A percentile compares a stretch with the other conserved stretches of the same genome.
Conservation (phyloP, 2,888 invertebrate species). For the Aricia artaxerxes region DNA sequence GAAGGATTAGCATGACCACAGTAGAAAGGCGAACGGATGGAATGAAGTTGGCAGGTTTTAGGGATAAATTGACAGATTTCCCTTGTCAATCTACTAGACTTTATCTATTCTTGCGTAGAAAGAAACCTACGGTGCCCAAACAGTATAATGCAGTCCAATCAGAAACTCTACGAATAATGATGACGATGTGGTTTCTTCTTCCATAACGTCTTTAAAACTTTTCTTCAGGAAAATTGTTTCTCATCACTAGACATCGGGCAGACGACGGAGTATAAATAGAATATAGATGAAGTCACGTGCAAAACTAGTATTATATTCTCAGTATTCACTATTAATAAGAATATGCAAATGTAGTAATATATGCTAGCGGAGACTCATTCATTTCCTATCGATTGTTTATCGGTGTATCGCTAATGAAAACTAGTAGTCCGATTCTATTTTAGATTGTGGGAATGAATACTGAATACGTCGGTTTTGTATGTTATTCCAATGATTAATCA, state of each 20-base stretch:
- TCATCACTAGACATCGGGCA: neutral
- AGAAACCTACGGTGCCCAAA: no score
- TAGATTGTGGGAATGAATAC: slow-evolving; percentile 3
- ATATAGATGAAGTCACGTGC: neutral
- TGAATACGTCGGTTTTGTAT: neutral
- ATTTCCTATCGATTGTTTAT: slow-evolving; percentile 14
- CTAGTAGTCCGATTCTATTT: slow-evolving; percentile 12
- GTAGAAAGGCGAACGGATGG: neutral
- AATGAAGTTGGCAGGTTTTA: neutral
- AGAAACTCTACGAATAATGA: no score
- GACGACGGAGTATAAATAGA: neutral
- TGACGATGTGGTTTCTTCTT: no score
- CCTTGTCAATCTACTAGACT: neutral
- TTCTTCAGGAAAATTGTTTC: neutral
- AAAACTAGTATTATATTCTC: neutral
- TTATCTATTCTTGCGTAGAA: no score
- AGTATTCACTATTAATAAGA: slow-evolving; percentile 8
- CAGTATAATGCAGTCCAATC: no score
- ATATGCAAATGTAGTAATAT: slow-evolving; percentile 11
- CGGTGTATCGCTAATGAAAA: slow-evolving; percentile 13
- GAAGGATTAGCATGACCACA: neutral
- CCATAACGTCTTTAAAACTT: neutral
- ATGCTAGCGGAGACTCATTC: neutral
- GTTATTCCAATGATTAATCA: neutral
- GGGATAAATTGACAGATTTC: neutral